Evolutionary conservation across 2,797 vertebrate species (phyloP).

Genomic region (Meriones psammophilus): DNA sequence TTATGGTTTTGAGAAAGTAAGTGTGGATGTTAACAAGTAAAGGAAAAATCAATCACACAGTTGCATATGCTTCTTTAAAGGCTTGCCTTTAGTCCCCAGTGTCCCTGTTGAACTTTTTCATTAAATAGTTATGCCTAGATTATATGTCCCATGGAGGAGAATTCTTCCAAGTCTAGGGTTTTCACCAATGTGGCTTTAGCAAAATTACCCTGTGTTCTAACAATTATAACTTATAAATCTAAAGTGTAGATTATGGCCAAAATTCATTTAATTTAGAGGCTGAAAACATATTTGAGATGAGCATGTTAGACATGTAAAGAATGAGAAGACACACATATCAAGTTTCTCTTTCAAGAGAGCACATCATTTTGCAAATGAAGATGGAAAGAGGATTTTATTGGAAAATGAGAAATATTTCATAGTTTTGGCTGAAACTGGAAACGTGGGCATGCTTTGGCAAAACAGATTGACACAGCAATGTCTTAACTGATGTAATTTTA

Average conservation of each 20-base stretch:
- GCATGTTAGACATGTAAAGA: not conserved
- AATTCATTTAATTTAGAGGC: constrained; percentile 1
- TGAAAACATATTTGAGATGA: not conserved
- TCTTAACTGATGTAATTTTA: not conserved
- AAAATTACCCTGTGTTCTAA: not conserved
- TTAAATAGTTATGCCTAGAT: constrained; percentile 57
- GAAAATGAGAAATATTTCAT: not conserved
- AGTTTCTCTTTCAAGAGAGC: not conserved
- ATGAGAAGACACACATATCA: not conserved
- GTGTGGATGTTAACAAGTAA: constrained; percentile 69
- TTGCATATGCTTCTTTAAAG: constrained; percentile 67
- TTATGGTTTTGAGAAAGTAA: constrained; percentile 70
- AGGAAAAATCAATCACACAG: constrained; percentile 68
- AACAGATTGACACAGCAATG: not conserved
- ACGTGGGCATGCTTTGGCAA: not conserved
- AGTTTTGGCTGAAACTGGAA: not conserved
- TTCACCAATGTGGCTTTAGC: not conserved
- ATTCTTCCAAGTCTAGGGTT: constrained; percentile 11
- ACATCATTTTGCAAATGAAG: constrained; percentile 21
- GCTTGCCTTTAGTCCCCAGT: not conserved
- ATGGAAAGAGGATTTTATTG: not conserved
- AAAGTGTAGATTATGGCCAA: not conserved
- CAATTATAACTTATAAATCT: not conserved
- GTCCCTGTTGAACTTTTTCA: constrained; percentile 63
- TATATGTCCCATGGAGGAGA: not conserved